Evolutionary conservation across 2,797 vertebrate species (phyloP), one percentile per base, ranked within the genome.

Genomic region (Chrysocyon brachyurus): DNA sequence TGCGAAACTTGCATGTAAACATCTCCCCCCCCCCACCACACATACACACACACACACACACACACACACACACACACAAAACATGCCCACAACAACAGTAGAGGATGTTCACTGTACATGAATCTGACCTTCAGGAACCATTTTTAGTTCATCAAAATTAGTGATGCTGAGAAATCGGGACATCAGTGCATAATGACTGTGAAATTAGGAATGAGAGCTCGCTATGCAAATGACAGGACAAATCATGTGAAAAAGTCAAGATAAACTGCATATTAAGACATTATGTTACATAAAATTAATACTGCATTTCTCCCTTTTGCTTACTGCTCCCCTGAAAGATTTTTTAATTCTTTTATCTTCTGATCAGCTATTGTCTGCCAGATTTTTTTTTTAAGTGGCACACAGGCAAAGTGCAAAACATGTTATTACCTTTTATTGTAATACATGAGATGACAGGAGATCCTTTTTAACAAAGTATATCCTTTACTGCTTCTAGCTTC

Each of bases 151-250:
- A 99, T 99, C 99, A 99, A 99, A 99, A 99, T 99, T 99, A 99
- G 99, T 99, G 99, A 99, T 99, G 99, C 99, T 99, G 99, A 99
- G 99, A 99, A 99, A 99, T 99, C 99, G 99, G 99, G 99, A 99
- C 99, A 99, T 99, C 99, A 99, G 99, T 99, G 99, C 99, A 99
- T 99, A 99, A 99, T 99, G 99, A 99, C 99, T 99, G 99, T 99
- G 99, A 99, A 99, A 99, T 99, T 99, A 99, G 99, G 99, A 99
- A 99, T 98, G 99, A 99, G 99, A 99, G 98, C 98, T 98, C 98
- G 98, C 99, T 99, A 99, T 99, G 99, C 99, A 99, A 99, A 99
- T 99, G 99, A 99, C 99, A 99, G 99, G 99, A 99, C 99, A 99
- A 99, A 99, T 99, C 99, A 99, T 99, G 99, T 99, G 99, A 99